phyloP scores from a whole-genome alignment of 1,140 invertebrate species.

The Carposina sasakii region DNA sequence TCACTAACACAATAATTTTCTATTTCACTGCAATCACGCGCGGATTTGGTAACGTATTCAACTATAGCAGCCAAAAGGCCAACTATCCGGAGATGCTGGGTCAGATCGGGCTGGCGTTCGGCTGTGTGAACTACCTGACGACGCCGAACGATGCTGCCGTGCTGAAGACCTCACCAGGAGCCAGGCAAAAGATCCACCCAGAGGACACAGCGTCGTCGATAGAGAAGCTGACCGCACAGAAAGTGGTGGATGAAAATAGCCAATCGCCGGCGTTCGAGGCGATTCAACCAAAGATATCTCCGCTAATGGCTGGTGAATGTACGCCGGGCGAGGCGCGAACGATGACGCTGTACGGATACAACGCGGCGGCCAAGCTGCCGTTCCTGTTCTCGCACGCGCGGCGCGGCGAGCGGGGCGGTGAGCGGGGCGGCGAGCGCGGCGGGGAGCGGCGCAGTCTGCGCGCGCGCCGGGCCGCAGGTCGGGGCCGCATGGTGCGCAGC shows the following conservation, averaged over 20 bases:
- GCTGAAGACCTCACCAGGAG: conserved; percentile 29
- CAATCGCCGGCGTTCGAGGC: conserved; percentile 42
- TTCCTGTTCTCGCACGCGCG: conserved; percentile 63
- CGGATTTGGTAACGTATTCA: conserved; percentile 37
- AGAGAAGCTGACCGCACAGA: conserved; percentile 47
- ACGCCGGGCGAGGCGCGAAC: conserved; percentile 47
- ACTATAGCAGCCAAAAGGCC: conserved; percentile 64
- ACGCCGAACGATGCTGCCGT: conserved; percentile 34
- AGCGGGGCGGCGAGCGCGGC: conserved; percentile 4
- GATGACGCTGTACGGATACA: conserved; percentile 63
- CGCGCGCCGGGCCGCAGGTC: conserved; percentile 21
- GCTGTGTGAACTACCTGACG: conserved; percentile 68
- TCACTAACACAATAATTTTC: conserved; percentile 26
- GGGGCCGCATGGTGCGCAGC: conserved; percentile 66
- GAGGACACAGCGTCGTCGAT: conserved; percentile 43
- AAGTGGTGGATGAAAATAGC: conserved; percentile 53
- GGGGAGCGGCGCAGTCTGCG: conserved; percentile 34
- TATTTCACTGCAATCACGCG: conserved; percentile 41
- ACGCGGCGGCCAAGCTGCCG: conserved; percentile 65
- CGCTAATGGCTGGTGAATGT: conserved; percentile 44
- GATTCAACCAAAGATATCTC: conserved; percentile 61
- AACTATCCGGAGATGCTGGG: conserved; percentile 72
- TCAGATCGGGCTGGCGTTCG: conserved; percentile 68
- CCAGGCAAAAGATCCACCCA: conserved; percentile 55
- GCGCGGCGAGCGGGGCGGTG: conserved; percentile 18